Evolutionary conservation across 2,888 invertebrate genomes (phyloP).

Genomic region (Andrena hattorfiana): DNA sequence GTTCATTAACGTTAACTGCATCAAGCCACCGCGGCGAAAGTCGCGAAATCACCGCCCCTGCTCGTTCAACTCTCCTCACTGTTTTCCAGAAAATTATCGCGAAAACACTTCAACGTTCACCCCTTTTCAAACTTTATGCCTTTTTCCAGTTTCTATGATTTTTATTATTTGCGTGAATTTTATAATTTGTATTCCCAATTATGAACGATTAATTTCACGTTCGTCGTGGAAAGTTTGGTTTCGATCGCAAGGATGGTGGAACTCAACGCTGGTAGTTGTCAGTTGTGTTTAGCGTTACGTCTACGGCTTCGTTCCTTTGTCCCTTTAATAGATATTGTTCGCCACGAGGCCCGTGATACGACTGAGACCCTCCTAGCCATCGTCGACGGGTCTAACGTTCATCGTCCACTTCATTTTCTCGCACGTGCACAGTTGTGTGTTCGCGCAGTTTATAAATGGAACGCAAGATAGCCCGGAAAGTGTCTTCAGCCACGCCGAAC

Average conservation of each 20-base stretch:
- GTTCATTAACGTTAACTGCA: conserved; percentile 33
- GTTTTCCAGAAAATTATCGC: no score
- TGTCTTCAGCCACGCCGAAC: conserved; percentile 28
- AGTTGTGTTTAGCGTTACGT: neutral
- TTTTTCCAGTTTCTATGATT: no score
- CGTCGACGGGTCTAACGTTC: conserved; percentile 39
- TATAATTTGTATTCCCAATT: no score
- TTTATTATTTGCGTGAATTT: no score
- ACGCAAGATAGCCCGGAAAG: conserved; percentile 57
- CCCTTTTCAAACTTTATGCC: no score
- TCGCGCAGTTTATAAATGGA: conserved; percentile 77
- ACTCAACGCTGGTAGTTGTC: no score
- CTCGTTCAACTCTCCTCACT: neutral
- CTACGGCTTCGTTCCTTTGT: neutral
- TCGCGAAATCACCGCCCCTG: neutral
- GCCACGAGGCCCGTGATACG: conserved; percentile 47
- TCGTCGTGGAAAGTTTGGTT: no score
- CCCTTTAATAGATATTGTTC: conserved; percentile 18
- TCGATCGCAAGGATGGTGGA: no score
- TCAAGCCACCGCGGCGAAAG: neutral
- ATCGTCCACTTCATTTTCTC: conserved; percentile 57
- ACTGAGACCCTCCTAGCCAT: conserved; percentile 60
- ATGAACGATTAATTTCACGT: no score
- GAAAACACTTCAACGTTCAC: no score
- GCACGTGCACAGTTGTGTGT: conserved; percentile 51